Base-by-base conservation (phyloP, 2,888 invertebrate species). In the Parnassius apollo region DNA sequence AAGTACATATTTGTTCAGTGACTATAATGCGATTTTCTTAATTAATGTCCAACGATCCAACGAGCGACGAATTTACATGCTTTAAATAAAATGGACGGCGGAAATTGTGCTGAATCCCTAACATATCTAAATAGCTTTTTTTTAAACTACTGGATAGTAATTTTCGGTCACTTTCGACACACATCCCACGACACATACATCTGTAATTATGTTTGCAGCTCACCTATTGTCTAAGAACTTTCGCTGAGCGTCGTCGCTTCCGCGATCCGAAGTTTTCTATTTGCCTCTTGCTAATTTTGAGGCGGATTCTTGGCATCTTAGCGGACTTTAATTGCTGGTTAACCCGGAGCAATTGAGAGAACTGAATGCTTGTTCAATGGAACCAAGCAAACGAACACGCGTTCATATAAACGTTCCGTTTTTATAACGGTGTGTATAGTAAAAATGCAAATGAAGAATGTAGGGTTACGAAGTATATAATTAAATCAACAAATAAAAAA, bases 171-270 rank as follows among this genome's bases (percentile, higher is more conserved):
- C 85, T 86, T 85, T 87, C 87, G 75, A 80, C 77, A 62, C 75
- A 65, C 74, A 71, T 77, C 74, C 65, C 71, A 69, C 70, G 66
- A 70, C 67, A 69, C 71, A 70, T 69, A 66, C 72, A 69, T 68
- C 76, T 75, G 69, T 59, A 84, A 83, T 83, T 82, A 75, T 75
- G 48, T 57, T 49, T 57, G 50, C 56, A 71, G 68, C 67, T 69
- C 70, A 65, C 72, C 78, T 78, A 86, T 85, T 86, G 85, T 86
- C 78, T 81, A 68, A 66, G 65, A 66, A 83, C 87, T 87, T 87
- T 87, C 87, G 80, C 86, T 77, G 22, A 8, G 25, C 65, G 68
- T 42, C 18, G 13, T 44, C 42, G 42, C 48, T 57, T 62, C 60
- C 54, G 35, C 18, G 18, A 12, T 56, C 13, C 49, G 9, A 42